These are phyloP conservation scores for Laupala kohalensis DNA, from an alignment of 1,140 invertebrate species.

Conservation along the genomic window DNA sequence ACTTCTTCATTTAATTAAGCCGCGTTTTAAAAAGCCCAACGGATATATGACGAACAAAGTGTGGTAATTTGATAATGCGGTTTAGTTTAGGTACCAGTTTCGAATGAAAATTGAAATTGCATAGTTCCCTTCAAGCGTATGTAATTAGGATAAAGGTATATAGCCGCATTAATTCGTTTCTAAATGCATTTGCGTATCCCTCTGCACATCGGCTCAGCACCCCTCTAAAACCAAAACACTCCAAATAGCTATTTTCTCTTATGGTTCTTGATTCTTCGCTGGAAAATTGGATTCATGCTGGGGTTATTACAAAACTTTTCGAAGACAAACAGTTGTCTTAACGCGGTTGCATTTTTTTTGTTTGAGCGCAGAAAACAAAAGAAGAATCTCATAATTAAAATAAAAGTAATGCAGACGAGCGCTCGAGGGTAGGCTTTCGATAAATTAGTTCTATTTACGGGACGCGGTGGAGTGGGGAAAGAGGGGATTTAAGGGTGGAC, in stretches of 20 bases:
- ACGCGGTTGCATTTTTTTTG: not conserved
- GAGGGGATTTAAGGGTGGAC: not conserved
- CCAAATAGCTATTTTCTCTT: not conserved
- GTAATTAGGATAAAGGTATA: not conserved
- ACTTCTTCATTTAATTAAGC: no score
- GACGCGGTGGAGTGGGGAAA: not conserved
- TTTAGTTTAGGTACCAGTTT: not conserved
- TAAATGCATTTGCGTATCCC: not conserved
- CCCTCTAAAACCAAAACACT: not conserved
- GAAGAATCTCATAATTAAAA: not conserved
- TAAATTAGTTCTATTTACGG: not conserved
- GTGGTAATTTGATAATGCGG: not conserved
- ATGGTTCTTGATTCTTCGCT: not conserved
- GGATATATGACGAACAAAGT: no score
- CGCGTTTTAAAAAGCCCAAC: no score
- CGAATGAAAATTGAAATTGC: not conserved
- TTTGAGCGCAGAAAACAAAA: not conserved
- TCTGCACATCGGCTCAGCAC: not conserved
- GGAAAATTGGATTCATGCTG: not conserved
- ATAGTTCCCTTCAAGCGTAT: not conserved
- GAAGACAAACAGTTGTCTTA: not conserved
- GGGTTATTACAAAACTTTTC: not conserved
- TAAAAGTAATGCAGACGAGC: not conserved
- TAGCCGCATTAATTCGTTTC: not conserved
- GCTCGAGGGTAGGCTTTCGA: not conserved